phyloP scores from a whole-genome alignment of 1,140 invertebrate species.

The Marisa cornuarietis region DNA sequence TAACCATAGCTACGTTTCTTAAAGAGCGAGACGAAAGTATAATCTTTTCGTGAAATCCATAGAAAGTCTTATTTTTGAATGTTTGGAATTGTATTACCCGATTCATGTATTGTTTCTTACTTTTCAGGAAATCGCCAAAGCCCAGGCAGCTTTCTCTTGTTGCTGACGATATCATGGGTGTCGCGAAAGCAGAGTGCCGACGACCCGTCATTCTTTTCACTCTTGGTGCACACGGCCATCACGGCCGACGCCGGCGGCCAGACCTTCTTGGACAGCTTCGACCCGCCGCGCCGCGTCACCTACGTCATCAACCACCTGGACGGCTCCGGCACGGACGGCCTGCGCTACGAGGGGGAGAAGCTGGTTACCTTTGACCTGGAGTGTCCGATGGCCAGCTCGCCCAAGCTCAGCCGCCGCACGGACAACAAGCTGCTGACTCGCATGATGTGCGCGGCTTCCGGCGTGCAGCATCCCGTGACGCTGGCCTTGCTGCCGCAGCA shows the following conservation, averaged over 20 bases:
- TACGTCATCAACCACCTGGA: slow-evolving; percentile 37
- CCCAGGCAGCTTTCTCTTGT: too few relatives aligned
- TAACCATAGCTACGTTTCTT: too few relatives aligned
- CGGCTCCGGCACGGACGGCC: background rate
- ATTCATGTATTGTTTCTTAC: too few relatives aligned
- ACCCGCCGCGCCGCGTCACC: slow-evolving; percentile 27
- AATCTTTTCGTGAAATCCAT: too few relatives aligned
- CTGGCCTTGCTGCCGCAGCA: slow-evolving; percentile 33
- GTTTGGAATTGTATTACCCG: too few relatives aligned
- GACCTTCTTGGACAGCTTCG: slow-evolving; percentile 30
- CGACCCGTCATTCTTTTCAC: background rate
- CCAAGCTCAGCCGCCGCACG: slow-evolving; percentile 30
- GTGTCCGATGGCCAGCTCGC: slow-evolving; percentile 42
- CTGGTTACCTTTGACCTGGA: slow-evolving; percentile 20
- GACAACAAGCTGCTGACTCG: slow-evolving; percentile 49
- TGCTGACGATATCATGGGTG: too few relatives aligned
- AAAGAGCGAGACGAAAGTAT: too few relatives aligned
- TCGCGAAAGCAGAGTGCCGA: too few relatives aligned
- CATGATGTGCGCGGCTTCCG: slow-evolving; percentile 33
- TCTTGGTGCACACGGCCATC: slow-evolving; percentile 30
- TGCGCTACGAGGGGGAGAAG: too few relatives aligned
- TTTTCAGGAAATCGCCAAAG: too few relatives aligned
- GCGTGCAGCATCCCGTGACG: slow-evolving; percentile 36
- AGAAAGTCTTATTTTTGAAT: too few relatives aligned
- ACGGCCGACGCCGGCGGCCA: slow-evolving; percentile 18